phyloP scores from a whole-genome alignment of 2,797 vertebrate species.

The Thunnus albacares region DNA sequence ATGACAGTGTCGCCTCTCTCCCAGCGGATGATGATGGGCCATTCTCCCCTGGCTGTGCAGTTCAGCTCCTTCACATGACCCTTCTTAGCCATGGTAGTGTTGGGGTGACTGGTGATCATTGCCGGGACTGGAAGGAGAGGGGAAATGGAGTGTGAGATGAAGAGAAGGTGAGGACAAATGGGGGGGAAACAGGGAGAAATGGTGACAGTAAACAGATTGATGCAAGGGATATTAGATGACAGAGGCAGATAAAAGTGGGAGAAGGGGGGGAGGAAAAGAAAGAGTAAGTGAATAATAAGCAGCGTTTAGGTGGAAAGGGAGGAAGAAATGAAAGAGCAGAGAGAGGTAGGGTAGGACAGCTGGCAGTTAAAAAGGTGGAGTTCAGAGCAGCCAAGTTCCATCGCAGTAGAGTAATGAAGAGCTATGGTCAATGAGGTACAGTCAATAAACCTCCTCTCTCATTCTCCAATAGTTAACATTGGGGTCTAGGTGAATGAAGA shows the following conservation, averaged over 20 bases:
- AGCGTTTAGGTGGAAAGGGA: constrained; percentile 48
- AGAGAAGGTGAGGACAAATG: constrained; percentile 40
- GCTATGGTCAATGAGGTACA: constrained; percentile 83
- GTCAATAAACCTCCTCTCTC: constrained; percentile 83
- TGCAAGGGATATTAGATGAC: constrained; percentile 34
- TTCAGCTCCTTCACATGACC: constrained; percentile 97
- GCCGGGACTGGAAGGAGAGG: constrained; percentile 89
- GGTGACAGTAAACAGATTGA: constrained; percentile 61
- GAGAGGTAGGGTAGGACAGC: constrained; percentile 39
- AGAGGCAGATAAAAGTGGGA: constrained; percentile 16
- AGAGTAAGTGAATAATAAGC: constrained; percentile 57
- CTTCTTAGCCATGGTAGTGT: constrained; percentile 98
- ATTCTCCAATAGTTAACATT: constrained; percentile 83
- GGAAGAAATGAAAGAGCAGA: constrained; percentile 31
- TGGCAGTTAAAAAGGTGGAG: constrained; percentile 63
- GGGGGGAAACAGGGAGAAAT: constrained; percentile 20
- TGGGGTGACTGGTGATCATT: constrained; percentile 99
- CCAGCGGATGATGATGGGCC: constrained; percentile 99
- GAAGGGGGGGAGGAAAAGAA: constrained; percentile 5
- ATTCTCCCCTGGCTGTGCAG: constrained; percentile 96
- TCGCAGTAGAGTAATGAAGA: constrained; percentile 81
- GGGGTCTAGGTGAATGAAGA: constrained; percentile 77
- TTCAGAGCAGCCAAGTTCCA: constrained; percentile 71
- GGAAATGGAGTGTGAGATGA: constrained; percentile 54
- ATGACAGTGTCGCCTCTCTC: constrained; percentile 98